Conservation (phyloP, 2,113 vertebrate species). For the Oreochromis aureus region DNA sequence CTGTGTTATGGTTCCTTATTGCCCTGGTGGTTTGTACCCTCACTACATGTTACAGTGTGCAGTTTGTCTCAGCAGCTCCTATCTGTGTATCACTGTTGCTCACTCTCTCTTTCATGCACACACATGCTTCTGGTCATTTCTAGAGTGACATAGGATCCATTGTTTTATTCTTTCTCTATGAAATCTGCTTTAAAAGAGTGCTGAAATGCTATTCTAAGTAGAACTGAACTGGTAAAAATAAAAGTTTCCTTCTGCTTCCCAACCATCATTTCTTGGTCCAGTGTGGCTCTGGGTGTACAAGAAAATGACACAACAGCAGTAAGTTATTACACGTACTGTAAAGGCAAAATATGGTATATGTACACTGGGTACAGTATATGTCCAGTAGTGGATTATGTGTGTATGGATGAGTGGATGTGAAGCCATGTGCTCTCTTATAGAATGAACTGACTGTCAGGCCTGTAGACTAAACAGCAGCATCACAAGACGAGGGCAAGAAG, state of each 20-base stretch:
- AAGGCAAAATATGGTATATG: not conserved
- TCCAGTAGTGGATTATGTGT: not conserved
- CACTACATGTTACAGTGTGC: not conserved
- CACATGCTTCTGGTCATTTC: not conserved
- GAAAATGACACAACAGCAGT: not conserved
- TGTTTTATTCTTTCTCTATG: not conserved
- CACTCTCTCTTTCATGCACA: not conserved
- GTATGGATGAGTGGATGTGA: not conserved
- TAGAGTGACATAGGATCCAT: not conserved
- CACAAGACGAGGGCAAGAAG: conserved; percentile 2
- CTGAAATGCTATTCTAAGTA: too few relatives aligned
- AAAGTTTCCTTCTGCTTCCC: not conserved
- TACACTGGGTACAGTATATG: not conserved
- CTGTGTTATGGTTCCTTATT: not conserved
- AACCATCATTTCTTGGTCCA: not conserved
- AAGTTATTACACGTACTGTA: not conserved
- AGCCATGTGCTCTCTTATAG: not conserved
- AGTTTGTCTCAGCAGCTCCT: not conserved
- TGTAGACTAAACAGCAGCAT: not conserved
- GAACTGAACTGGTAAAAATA: too few relatives aligned
- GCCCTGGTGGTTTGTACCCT: not conserved
- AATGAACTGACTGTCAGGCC: conserved; percentile 18
- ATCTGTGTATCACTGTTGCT: not conserved
- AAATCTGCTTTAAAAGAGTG: accelerated
- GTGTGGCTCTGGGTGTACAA: not conserved